Evolutionary conservation across 2,113 vertebrate genomes (phyloP).

Genomic region (Mirza zaza): DNA sequence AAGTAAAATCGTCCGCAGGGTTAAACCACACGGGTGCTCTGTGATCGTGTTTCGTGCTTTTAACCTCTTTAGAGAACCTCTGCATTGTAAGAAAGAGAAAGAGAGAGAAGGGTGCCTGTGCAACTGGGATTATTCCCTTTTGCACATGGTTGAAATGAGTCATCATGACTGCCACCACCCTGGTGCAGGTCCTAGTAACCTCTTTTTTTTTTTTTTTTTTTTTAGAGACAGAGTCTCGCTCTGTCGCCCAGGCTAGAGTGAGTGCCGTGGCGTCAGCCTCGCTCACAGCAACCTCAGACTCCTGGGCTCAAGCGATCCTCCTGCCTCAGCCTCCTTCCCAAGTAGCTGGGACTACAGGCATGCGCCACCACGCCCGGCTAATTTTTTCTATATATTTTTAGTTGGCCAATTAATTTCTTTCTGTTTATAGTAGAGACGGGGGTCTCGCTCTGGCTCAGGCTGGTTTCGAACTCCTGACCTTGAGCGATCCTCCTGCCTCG

Average conservation of each 20-base stretch:
- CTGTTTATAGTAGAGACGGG: too few relatives aligned
- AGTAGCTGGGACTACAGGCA: too few relatives aligned
- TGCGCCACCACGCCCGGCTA: too few relatives aligned
- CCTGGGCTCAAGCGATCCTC: too few relatives aligned
- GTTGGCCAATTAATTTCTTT: too few relatives aligned
- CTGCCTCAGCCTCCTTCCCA: too few relatives aligned
- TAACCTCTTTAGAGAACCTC: background rate
- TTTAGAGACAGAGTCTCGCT: too few relatives aligned
- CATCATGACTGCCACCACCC: constrained; percentile 1
- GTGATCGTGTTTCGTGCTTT: background rate
- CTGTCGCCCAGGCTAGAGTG: background rate
- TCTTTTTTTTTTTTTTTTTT: background rate
- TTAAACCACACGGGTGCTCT: background rate
- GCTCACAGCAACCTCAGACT: too few relatives aligned
- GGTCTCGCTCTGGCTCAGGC: too few relatives aligned
- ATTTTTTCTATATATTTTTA: too few relatives aligned
- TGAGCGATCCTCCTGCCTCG: background rate
- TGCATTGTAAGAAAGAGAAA: background rate
- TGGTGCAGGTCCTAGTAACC: background rate
- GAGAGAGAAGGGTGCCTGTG: background rate
- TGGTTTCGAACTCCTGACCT: too few relatives aligned
- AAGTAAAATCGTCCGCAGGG: constrained; percentile 24
- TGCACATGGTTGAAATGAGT: constrained; percentile 1
- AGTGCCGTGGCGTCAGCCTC: too few relatives aligned
- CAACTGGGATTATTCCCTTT: background rate